Evolutionary conservation across 2,113 vertebrate species (phyloP).

Genomic region (Neomonachus schauinslandi): DNA sequence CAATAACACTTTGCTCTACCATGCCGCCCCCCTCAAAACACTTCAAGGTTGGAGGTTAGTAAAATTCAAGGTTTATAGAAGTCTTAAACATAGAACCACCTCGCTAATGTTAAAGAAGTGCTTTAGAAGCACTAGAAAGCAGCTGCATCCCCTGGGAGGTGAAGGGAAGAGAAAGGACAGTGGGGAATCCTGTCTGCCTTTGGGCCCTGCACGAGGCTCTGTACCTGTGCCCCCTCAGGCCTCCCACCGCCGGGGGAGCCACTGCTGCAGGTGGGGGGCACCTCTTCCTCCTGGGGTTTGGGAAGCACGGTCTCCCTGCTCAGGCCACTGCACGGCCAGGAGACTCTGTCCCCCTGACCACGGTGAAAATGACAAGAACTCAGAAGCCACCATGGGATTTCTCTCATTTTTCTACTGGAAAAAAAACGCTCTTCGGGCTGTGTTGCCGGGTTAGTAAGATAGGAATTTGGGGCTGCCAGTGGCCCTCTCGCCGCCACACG

Average conservation of each 20-base stretch:
- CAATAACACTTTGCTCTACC: neutral
- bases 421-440: neutral
- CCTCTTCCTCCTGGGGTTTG: neutral
- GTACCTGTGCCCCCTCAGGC: neutral
- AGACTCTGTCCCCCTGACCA: neutral
- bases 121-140: neutral
- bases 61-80: neutral
- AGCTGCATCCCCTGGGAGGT: neutral
- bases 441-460: neutral
- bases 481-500: neutral
- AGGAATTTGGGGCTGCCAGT: neutral
- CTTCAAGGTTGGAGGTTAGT: neutral
- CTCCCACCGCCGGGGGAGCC: accelerated
- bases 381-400: neutral
- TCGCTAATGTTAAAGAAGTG: neutral
- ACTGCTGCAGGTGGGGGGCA: neutral
- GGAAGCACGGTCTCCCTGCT: neutral
- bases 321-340: neutral
- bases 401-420: neutral
- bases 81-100: neutral
- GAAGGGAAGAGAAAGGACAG: neutral
- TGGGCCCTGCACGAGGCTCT: accelerated
- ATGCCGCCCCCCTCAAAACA: neutral
- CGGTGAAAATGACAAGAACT: neutral
- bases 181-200: accelerated